A percentile compares a stretch with the other conserved stretches of the same genome.
Evolutionary conservation across 1,140 invertebrate species (phyloP).

Genomic region (Brachionus sp.): DNA sequence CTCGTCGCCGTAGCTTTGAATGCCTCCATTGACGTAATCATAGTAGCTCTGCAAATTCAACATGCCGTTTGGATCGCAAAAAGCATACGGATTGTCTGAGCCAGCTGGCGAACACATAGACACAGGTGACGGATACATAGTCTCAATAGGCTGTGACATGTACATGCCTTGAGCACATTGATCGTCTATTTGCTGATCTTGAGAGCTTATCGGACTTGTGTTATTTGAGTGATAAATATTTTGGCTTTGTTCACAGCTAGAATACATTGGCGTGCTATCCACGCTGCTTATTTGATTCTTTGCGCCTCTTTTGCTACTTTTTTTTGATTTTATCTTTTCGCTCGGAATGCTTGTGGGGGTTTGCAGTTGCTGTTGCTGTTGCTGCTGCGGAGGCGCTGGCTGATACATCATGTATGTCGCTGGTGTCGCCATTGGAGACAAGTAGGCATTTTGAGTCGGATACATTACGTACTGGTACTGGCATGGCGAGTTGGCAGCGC

Average conservation of each 20-base stretch:
- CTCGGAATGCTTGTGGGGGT: not conserved
- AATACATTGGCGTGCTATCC: not conserved
- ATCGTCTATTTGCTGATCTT: not conserved
- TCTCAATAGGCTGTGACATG: not conserved
- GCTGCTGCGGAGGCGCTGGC: constrained; percentile 1
- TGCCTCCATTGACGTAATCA: constrained; percentile 6
- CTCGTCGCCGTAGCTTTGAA: constrained; percentile 2
- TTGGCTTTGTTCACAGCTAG: not conserved
- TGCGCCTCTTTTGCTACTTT: not conserved
- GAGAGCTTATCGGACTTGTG: not conserved
- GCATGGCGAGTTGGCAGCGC: not conserved
- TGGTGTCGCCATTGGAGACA: constrained; percentile 2
- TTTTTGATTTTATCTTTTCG: not conserved
- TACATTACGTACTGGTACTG: constrained; percentile 30
- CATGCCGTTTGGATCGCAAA: constrained; percentile 1
- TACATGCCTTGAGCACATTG: not conserved
- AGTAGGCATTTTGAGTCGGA: not conserved
- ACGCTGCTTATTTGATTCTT: not conserved
- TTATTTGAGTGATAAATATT: not conserved
- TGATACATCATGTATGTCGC: constrained; percentile 34
- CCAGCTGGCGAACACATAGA: not conserved
- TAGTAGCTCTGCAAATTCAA: constrained; percentile 6
- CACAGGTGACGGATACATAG: constrained; percentile 10
- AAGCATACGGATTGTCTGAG: constrained; percentile 1
- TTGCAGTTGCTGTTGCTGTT: constrained; percentile 7